Base-by-base conservation (phyloP, 2,888 invertebrate genomes). In the Nasonovia ribisnigri region DNA sequence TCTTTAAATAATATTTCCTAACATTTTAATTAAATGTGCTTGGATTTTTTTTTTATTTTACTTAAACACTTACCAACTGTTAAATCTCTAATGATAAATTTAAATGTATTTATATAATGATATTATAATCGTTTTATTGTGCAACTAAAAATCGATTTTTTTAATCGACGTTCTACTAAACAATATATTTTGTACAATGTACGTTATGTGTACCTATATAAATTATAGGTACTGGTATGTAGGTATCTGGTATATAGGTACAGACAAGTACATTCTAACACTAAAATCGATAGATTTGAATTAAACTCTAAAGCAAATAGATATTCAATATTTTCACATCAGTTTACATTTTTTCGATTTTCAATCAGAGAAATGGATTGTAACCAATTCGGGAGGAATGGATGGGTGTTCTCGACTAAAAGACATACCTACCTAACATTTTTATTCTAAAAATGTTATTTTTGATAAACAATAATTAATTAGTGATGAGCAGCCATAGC, bases 221-320 rank as follows among this genome's bases (percentile, higher is more conserved):
- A 67, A 51, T 51, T 51, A 51, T 51, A 51, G 51, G 51, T n/a
- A 67, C 16, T n/a, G 16, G n/a, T 67, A n/a, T n/a, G n/a, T n/a
- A 54, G 24, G 54, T 54, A 51, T 46, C 16, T n/a, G 16, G n/a
- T 67, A n/a, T n/a, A 13, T n/a, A 54, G 24, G 54, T 67, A 11
- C n/a, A 16, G n/a, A n/a, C 13, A 67, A 67, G n/a, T 67, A 67
- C 13, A 67, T 67, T 67, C 16, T 67, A 67, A 67, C 67, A 8
- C 67, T 16, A n/a, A 67, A 67, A 67, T n/a, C 67, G 67, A 67
- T 67, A 67, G 67, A 67, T 67, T 67, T 67, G n/a, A 67, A 67
- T 67, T 67, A 4, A 67, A 67, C 5, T 67, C 67, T 67, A 67
- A 67, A 67, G n/a, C 16, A 67, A 67, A 67, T 67, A 67, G n/a